phyloP scores from a whole-genome alignment of 1,140 invertebrate species.

The Oreohelix idahoensis region DNA sequence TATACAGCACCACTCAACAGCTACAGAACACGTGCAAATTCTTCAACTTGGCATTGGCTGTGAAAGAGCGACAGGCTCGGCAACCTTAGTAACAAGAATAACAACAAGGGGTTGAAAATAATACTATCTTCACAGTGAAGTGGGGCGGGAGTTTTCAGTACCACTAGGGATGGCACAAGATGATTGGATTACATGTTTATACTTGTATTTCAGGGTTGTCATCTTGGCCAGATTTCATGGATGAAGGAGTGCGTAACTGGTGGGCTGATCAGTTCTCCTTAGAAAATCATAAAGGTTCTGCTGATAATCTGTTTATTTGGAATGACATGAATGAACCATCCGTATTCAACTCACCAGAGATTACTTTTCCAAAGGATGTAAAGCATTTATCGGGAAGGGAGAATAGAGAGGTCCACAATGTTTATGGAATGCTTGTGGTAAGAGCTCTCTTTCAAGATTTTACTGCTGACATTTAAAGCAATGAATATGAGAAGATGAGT shows the following conservation, averaged over 20 bases:
- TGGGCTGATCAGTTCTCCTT: slow-evolving; percentile 86
- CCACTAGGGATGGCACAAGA: no score
- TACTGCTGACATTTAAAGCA: no score
- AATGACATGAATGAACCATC: slow-evolving; percentile 99
- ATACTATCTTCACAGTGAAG: no score
- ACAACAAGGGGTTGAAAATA: no score
- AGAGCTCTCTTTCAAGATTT: slow-evolving; percentile 47
- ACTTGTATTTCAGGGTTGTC: slow-evolving; percentile 77
- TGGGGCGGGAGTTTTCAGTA: no score
- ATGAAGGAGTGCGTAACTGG: slow-evolving; percentile 87
- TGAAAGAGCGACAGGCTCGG: no score
- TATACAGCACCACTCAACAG: no score
- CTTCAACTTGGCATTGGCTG: no score
- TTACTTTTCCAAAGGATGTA: slow-evolving; percentile 86
- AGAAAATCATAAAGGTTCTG: slow-evolving; percentile 86
- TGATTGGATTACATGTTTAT: no score
- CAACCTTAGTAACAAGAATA: no score
- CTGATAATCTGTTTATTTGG: slow-evolving; percentile 92
- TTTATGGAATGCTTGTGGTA: slow-evolving; percentile 85
- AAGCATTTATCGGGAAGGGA: slow-evolving; percentile 89
- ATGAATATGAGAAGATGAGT: no score
- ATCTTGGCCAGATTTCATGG: slow-evolving; percentile 94
- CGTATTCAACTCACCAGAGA: slow-evolving; percentile 98
- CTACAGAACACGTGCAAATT: no score
- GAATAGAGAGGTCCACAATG: slow-evolving; percentile 96